Percentiles rank a stretch among this genome's conserved stretches.
phyloP scores from a whole-genome alignment of 2,113 vertebrate genomes.

The Microtus montanus region DNA sequence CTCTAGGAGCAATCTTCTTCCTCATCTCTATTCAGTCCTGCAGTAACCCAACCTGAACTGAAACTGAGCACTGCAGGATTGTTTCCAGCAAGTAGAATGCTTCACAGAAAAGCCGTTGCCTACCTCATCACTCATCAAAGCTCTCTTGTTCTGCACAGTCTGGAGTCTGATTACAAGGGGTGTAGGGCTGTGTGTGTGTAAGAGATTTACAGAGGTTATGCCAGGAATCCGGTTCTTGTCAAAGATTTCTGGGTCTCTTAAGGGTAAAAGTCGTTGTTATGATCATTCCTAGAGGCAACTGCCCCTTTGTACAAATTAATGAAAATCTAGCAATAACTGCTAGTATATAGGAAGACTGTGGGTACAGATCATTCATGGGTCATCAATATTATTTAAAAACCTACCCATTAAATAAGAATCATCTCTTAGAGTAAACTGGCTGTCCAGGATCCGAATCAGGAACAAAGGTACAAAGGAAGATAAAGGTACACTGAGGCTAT shows the following conservation, averaged over 20 bases:
- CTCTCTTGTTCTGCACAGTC: conserved; percentile 70
- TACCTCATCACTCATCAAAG: conserved; percentile 74
- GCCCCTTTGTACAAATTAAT: background rate
- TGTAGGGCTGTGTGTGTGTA: background rate
- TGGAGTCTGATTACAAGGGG: conserved; percentile 72
- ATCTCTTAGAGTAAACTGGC: background rate
- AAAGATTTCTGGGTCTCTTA: conserved; percentile 61
- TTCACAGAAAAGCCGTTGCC: conserved; percentile 60
- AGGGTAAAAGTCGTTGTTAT: conserved; percentile 32
- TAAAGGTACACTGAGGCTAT: background rate
- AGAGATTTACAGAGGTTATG: conserved; percentile 44
- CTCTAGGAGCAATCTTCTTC: background rate
- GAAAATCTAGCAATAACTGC: background rate
- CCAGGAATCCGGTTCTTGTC: conserved; percentile 33
- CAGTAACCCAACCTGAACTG: conserved; percentile 77
- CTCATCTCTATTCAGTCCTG: background rate
- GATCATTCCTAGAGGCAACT: conserved; percentile 29
- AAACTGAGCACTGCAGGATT: conserved; percentile 59
- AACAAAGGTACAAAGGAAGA: background rate
- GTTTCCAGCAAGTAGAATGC: conserved; percentile 69
- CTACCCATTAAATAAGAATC: conserved; percentile 1
- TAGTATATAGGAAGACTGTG: background rate
- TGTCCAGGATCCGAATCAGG: background rate
- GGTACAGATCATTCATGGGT: background rate
- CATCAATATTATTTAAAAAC: conserved; percentile 11